phyloP scores from a whole-genome alignment of 1,140 invertebrate genomes.

The Maniola jurtina region DNA sequence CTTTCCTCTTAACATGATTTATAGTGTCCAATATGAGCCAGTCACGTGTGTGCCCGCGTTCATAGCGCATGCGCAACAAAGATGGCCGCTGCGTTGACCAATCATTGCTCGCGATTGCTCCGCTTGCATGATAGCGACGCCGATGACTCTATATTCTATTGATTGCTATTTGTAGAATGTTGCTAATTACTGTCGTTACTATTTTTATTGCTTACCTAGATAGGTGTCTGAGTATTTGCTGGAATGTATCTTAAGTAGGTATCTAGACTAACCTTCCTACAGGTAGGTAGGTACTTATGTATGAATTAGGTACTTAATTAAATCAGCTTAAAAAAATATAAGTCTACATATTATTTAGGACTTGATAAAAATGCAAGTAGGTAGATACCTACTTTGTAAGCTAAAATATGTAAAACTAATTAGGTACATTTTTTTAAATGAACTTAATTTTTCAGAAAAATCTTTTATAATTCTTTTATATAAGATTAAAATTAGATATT shows the following conservation, averaged over 20 bases:
- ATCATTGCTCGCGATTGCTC: slow-evolving; percentile 41
- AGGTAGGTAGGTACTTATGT: too few species aligned
- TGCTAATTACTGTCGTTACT: slow-evolving; percentile 41
- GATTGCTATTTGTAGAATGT: slow-evolving; percentile 53
- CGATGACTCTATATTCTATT: slow-evolving; percentile 58
- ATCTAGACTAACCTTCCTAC: too few species aligned
- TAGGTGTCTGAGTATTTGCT: not conserved
- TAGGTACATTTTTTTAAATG: too few species aligned
- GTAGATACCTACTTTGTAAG: not conserved
- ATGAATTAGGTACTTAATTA: too few species aligned
- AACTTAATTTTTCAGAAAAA: too few species aligned
- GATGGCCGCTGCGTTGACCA: slow-evolving; percentile 65
- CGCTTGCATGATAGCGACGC: slow-evolving; percentile 48
- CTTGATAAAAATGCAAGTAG: too few species aligned
- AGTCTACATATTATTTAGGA: too few species aligned
- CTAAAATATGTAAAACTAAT: too few species aligned
- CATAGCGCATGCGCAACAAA: slow-evolving; percentile 68
- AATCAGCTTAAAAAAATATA: too few species aligned
- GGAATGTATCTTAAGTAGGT: too few species aligned
- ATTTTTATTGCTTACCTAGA: slow-evolving; percentile 11
- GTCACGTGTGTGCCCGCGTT: slow-evolving; percentile 56
- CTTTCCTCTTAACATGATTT: slow-evolving; percentile 26
- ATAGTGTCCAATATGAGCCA: slow-evolving; percentile 28
- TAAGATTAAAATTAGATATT: too few species aligned
- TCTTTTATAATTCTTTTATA: too few species aligned